Base-by-base conservation (phyloP, 2,888 invertebrate genomes). In the Scaptomyza caliginosa region DNA sequence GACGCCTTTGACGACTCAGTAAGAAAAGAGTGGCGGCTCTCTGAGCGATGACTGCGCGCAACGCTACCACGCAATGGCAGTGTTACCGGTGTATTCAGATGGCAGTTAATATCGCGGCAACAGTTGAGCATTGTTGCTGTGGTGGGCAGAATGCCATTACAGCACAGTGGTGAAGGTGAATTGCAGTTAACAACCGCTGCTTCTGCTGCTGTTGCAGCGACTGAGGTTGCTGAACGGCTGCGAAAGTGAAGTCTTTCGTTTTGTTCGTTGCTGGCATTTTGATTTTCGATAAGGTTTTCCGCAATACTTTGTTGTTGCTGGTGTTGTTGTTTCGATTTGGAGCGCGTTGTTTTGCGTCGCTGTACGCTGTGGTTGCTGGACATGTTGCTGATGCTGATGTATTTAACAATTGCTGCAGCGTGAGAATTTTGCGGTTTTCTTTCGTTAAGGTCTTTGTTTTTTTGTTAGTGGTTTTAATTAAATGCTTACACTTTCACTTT, bases 181-280 rank as follows among this genome's bases (percentile, higher is more conserved):
- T 69, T 87, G 67, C 62, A 55, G 49, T 43, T 71, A 59, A 32
- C 10, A 13, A 46, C 24, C 42, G 51, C 32, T 39, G 66, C 3
- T 8, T 66, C 5, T 39, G 59, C 30, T 19, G 73, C 26, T 52
- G 55, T 0, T 16, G 56, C 43, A n/a, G 58, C 32, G 62, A 36
- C 60, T 52, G 69, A 67, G 58, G 74, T 58, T 66, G 74, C 62
- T 73, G 77, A 74, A 77, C 74, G 77, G 64, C 76, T 67, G 69
- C 82, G 77, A 74, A 88, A 88, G 89, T 90, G 88, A 91, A 90
- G 88, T 91, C 90, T 90, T 89, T 91, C 90, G 87, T 89, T 88
- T 88, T 79, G 77, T 28, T 77, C 63, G 59, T 79, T 74, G 77
- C 66, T 51, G 19, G 58, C 60, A 42, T 75, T 73, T 66, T 77